Evolutionary conservation across 2,113 vertebrate genomes (phyloP), one percentile per base, ranked within the genome.

Genomic region (Xiphophorus hellerii): DNA sequence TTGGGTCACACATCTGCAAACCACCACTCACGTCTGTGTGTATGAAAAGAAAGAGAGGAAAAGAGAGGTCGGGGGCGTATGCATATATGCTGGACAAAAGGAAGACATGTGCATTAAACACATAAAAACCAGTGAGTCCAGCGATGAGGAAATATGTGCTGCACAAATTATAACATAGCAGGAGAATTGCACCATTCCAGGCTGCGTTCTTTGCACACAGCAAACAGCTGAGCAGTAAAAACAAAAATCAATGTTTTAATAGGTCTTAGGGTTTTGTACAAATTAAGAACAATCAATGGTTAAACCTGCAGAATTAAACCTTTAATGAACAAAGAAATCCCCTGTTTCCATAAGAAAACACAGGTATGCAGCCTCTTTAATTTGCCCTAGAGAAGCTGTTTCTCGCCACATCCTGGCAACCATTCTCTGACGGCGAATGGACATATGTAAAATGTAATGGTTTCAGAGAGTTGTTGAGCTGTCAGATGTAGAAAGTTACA

Each of bases 1-100:
- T 89, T 87, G 88, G 86, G 79, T 92, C 90, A 92, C 90, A 93
- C 91, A 91, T 92, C 91, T 92, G 88, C 92, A 90, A 89, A 85
- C 61, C 22, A 68, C 77, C 0, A 29, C 87, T 68, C 29, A 27
- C 28, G 73, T 64, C 30, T 82, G 69, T 62, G 81, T 48, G 74
- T 63, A 35, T 35, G 48, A 13, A 64, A 62, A 31, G 27, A 11
- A 1, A 44, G 66, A 12, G 22, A 42, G 37, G 14, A 48, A 74
- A 61, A 66, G 37, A 44, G 51, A 3, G 51, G 51, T 9, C 2
- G 51, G 51, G 51, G 22, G 25, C 6, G 58, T 14, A 30, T 71
- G 62, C 33, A 60, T 30, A 67, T 82, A 82, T 63, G 44, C 44
- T 76, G 76, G 74, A 70, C 68, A 37, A 42, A 14, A 71, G 64